These are phyloP conservation scores for Sinhomidia bicolor DNA, from an alignment of 2,888 invertebrate species.

Conservation along the genomic window DNA sequence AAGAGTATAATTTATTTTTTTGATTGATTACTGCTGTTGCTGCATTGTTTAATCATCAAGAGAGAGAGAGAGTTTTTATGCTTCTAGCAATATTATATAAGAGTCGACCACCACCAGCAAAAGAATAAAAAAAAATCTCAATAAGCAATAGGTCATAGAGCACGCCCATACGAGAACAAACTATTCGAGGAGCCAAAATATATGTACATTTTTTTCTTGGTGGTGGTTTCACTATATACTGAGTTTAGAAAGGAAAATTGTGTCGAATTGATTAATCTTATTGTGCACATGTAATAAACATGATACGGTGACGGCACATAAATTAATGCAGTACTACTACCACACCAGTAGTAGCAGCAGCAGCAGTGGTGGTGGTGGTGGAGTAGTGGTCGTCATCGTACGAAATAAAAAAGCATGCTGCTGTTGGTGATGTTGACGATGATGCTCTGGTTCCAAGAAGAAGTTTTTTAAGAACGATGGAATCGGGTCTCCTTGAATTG, in stretches of 20 bases:
- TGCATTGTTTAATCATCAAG: not conserved
- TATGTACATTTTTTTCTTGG: not conserved
- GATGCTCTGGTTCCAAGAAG: constrained; percentile 38
- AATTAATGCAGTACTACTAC: constrained; percentile 26
- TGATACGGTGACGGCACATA: constrained; percentile 47
- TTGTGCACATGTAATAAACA: constrained; percentile 39
- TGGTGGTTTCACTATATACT: not conserved
- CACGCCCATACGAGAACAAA: constrained; percentile 47
- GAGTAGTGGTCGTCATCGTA: not conserved
- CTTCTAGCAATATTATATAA: not conserved
- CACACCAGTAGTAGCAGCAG: too few relatives aligned
- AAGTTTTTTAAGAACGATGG: constrained; percentile 4
- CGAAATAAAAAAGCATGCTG: not conserved
- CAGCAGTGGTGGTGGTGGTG: not conserved
- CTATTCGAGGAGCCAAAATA: not conserved
- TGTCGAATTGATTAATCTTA: constrained; percentile 50
- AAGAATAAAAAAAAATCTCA: not conserved
- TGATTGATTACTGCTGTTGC: constrained; percentile 17
- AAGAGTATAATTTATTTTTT: too few relatives aligned
- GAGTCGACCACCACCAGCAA: not conserved
- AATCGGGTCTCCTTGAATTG: constrained; percentile 44
- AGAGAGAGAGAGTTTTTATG: not conserved
- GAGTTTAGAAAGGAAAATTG: constrained; percentile 13
- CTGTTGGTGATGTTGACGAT: not conserved
- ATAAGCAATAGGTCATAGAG: constrained; percentile 65